Percentiles rank a stretch among this genome's conserved stretches.
phyloP scores from a whole-genome alignment of 2,888 invertebrate species.

The Lysandra coridon region DNA sequence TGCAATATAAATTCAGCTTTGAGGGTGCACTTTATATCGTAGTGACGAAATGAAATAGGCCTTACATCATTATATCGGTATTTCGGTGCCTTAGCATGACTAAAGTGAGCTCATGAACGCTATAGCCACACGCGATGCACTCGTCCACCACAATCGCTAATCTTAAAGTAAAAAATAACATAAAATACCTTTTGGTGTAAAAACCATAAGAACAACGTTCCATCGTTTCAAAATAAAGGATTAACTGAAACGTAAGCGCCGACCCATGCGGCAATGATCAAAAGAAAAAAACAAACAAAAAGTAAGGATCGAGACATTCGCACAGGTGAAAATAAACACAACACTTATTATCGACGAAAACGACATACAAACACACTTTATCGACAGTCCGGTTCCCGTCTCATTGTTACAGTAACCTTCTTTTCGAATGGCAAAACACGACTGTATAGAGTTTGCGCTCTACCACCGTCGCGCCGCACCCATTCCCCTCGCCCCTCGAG shows the following conservation, averaged over 20 bases:
- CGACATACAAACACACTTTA: constrained; percentile 81
- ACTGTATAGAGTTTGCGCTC: constrained; percentile 60
- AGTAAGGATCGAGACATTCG: constrained; percentile 78
- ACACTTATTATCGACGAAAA: constrained; percentile 80
- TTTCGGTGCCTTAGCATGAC: constrained; percentile 15
- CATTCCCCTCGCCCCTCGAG: constrained; percentile 60
- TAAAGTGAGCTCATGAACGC: constrained; percentile 11
- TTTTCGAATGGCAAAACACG: constrained; percentile 74
- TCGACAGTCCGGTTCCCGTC: constrained; percentile 75
- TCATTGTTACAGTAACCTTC: constrained; percentile 78
- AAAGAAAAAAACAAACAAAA: constrained; percentile 74
- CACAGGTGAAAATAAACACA: constrained; percentile 80
- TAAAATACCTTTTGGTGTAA: constrained; percentile 90
- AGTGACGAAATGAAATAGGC: neutral
- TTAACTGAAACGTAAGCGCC: constrained; percentile 79
- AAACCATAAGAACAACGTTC: constrained; percentile 90
- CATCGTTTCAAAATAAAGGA: constrained; percentile 84
- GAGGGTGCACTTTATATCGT: neutral
- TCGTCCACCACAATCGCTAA: constrained; percentile 68
- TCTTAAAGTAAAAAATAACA: constrained; percentile 77
- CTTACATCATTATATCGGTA: constrained; percentile 6
- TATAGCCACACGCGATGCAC: constrained; percentile 69
- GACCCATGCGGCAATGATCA: constrained; percentile 77
- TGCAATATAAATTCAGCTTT: neutral
- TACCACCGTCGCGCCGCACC: constrained; percentile 60